These are phyloP conservation scores for Pogonomyrmex californicus DNA, from an alignment of 1,140 invertebrate species.

Conservation along the genomic window DNA sequence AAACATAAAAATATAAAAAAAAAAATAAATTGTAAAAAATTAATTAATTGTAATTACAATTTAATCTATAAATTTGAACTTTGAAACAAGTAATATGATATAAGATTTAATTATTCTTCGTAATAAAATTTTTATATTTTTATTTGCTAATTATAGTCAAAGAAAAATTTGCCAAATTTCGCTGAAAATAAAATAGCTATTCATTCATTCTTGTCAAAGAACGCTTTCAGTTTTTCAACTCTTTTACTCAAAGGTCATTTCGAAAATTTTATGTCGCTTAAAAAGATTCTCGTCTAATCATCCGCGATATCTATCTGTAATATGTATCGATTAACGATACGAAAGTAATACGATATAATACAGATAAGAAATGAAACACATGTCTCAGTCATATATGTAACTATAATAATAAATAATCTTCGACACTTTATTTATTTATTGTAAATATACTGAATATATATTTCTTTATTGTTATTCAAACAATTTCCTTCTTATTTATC, in stretches of 20 bases:
- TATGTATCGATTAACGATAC: conserved; percentile 32
- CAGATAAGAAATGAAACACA: not conserved
- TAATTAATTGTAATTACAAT: not conserved
- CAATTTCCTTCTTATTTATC: not conserved
- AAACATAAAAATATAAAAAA: no score
- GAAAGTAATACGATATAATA: not conserved
- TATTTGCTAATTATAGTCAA: not conserved
- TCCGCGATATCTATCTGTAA: not conserved
- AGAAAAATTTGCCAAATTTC: not conserved
- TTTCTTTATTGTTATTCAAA: not conserved
- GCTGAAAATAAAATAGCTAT: not conserved
- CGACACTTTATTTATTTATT: not conserved
- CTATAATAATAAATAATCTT: conserved; percentile 22
- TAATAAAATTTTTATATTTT: not conserved
- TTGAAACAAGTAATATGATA: not conserved
- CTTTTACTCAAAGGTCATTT: conserved; percentile 16
- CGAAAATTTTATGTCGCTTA: conserved; percentile 20
- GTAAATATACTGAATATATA: not conserved
- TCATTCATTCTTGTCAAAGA: not conserved
- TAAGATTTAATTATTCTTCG: not conserved
- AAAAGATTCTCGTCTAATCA: conserved; percentile 35
- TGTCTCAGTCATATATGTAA: not conserved
- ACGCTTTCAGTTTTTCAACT: not conserved
- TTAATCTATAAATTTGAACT: no score
- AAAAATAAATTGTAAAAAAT: not conserved